These are phyloP conservation scores for Notolabrus celidotus DNA, from an alignment of 2,797 vertebrate species.

Conservation along the genomic window DNA sequence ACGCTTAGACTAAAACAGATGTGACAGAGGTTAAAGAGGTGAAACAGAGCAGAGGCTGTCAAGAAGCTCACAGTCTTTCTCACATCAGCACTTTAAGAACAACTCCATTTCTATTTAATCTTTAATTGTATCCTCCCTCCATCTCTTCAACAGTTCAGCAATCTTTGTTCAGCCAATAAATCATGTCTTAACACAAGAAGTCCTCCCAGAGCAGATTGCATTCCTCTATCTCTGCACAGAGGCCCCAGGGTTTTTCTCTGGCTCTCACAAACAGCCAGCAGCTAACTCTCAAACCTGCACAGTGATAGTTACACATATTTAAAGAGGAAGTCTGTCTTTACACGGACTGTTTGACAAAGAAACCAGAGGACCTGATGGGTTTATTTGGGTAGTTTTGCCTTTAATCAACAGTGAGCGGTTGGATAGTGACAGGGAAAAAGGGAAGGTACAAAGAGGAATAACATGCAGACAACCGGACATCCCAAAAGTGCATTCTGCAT, in stretches of 20 bases:
- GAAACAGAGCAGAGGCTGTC: background rate
- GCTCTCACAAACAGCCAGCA: constrained; percentile 33
- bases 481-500: constrained; percentile 16
- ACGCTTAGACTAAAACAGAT: constrained; percentile 29
- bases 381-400: background rate
- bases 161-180: constrained; percentile 53
- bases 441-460: background rate
- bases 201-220: constrained; percentile 55
- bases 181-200: constrained; percentile 43
- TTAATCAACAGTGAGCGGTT: background rate
- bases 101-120: background rate
- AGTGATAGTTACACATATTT: constrained; percentile 3
- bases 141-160: constrained; percentile 22
- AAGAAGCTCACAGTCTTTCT: background rate
- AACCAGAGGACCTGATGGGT: background rate
- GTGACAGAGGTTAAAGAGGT: constrained; percentile 16
- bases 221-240: constrained; percentile 63
- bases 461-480: background rate
- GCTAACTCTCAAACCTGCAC: constrained; percentile 8
- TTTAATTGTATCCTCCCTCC: background rate
- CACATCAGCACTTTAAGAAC: background rate
- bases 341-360: constrained; percentile 8
- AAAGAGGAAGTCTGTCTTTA: constrained; percentile 8
- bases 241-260: constrained; percentile 56
- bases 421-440: constrained; percentile 25